A percentile compares a stretch with the other conserved stretches of the same genome.
phyloP scores from a whole-genome alignment of 2,113 vertebrate species.

The Echinops telfairi region DNA sequence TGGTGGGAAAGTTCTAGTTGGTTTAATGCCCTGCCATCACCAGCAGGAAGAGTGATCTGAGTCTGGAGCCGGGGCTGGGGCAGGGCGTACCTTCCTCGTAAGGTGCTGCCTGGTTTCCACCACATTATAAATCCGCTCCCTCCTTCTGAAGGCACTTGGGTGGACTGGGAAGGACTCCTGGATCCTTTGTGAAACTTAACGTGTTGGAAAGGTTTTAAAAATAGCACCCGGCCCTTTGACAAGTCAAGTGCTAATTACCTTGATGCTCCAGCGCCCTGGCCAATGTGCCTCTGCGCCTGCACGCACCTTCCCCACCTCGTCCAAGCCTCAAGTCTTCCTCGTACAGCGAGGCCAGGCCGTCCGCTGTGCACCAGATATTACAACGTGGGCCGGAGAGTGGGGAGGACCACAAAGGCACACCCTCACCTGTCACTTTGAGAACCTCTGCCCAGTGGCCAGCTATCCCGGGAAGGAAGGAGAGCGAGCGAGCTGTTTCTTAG shows the following conservation, averaged over 20 bases:
- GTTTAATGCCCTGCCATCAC: not conserved
- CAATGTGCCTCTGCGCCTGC: rapidly evolving
- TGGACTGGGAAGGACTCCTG: conserved; percentile 47
- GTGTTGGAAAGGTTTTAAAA: conserved; percentile 67
- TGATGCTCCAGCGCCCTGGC: not conserved
- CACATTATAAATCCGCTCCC: not conserved
- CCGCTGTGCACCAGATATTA: not conserved
- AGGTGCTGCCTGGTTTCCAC: not conserved
- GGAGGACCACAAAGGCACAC: not conserved
- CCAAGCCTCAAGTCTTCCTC: not conserved
- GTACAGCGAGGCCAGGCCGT: not conserved
- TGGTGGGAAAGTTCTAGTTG: not conserved
- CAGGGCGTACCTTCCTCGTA: not conserved
- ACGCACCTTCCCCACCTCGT: too few relatives aligned
- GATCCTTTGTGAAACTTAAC: conserved; percentile 37
- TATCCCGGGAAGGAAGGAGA: not conserved
- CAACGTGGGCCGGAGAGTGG: not conserved
- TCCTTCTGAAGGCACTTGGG: not conserved
- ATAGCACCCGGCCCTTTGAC: conserved; percentile 66
- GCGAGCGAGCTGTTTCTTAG: not conserved
- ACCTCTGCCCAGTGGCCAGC: not conserved
- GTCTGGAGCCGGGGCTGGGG: not conserved
- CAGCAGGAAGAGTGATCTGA: not conserved
- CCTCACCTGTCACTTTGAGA: not conserved
- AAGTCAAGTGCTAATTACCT: conserved; percentile 60